These are phyloP conservation scores for Stegana nigrithorax DNA, from an alignment of 2,888 invertebrate species.

Conservation along the genomic window DNA sequence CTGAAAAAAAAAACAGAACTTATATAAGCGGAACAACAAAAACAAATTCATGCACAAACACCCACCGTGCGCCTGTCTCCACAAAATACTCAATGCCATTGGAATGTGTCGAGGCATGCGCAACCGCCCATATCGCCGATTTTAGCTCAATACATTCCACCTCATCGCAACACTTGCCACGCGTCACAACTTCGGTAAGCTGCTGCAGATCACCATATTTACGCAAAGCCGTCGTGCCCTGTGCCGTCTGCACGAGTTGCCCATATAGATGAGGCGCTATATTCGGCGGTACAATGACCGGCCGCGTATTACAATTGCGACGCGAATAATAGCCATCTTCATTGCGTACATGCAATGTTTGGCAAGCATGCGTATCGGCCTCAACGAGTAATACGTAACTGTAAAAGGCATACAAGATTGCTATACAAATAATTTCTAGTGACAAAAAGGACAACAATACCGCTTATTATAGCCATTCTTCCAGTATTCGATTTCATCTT, in stretches of 20 bases:
- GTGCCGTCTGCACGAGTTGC: slow-evolving; percentile 80
- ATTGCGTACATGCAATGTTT: slow-evolving; percentile 85
- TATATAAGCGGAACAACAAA: no score
- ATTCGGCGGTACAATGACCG: slow-evolving; percentile 70
- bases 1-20: slow-evolving; percentile 39
- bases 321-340: slow-evolving; percentile 82
- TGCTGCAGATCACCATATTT: slow-evolving; percentile 62
- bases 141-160: slow-evolving; percentile 83
- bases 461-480: slow-evolving; percentile 78
- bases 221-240: slow-evolving; percentile 65
- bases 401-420: no score
- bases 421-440: no score
- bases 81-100: slow-evolving; percentile 82
- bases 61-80: slow-evolving; percentile 61
- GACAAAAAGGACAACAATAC: no score
- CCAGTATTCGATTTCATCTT: slow-evolving; percentile 84
- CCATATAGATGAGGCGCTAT: slow-evolving; percentile 83
- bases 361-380: slow-evolving; percentile 85
- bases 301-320: slow-evolving; percentile 74
- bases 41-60: background rate
- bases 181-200: slow-evolving; percentile 59
- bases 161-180: slow-evolving; percentile 74
- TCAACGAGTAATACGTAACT: slow-evolving; percentile 92
- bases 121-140: slow-evolving; percentile 89
- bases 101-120: slow-evolving; percentile 83